Percentiles rank a stretch among this genome's conserved stretches.
phyloP scores from a whole-genome alignment of 2,797 vertebrate species.

The Bradypus variegatus region DNA sequence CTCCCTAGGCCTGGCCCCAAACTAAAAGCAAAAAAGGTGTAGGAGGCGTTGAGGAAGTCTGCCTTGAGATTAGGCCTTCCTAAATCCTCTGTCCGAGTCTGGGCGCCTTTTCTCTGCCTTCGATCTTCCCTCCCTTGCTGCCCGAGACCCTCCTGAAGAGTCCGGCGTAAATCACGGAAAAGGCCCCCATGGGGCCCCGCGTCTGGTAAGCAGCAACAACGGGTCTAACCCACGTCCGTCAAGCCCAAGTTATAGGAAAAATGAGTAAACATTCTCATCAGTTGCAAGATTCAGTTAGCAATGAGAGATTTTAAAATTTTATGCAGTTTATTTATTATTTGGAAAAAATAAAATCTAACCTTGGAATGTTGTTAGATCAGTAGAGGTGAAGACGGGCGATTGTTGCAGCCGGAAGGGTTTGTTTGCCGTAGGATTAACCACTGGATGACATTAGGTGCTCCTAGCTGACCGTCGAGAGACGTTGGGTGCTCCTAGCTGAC shows the following conservation, averaged over 20 bases:
- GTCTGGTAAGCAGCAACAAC: background rate
- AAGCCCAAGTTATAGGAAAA: background rate
- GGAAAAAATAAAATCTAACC: background rate
- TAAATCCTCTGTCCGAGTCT: background rate
- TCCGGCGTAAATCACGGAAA: background rate
- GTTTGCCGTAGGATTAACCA: background rate
- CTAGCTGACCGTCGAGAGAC: background rate
- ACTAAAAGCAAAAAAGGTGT: background rate
- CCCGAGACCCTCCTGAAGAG: background rate
- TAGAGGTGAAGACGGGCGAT: background rate
- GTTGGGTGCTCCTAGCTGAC: background rate
- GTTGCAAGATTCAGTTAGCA: background rate
- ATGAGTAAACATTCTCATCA: background rate
- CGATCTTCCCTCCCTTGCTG: background rate
- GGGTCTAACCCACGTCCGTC: background rate
- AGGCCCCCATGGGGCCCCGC: background rate
- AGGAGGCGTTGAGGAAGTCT: background rate
- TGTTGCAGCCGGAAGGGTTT: background rate
- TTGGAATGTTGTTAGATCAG: background rate
- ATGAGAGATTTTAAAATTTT: background rate
- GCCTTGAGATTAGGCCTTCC: constrained; percentile 1
- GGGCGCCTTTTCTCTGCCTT: background rate
- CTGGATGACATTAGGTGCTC: no score
- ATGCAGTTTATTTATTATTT: background rate
- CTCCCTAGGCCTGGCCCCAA: background rate